phyloP scores from a whole-genome alignment of 2,113 vertebrate genomes.

The Procapra przewalskii region DNA sequence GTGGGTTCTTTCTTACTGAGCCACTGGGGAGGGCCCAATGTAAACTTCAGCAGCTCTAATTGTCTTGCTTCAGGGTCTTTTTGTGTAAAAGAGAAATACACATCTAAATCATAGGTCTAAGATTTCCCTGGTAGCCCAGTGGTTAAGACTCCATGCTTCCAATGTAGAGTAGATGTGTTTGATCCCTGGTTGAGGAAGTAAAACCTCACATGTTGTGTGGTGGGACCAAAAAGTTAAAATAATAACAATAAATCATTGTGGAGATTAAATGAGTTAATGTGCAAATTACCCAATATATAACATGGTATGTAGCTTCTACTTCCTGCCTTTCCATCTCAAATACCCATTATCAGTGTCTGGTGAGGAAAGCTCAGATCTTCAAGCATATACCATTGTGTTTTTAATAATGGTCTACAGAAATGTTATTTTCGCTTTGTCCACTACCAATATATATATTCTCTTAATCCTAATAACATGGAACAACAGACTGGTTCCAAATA shows the following conservation, averaged over 20 bases:
- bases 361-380: not conserved
- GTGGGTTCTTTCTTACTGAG: not conserved
- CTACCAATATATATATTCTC: not conserved
- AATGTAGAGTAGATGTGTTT: not conserved
- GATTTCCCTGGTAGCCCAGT: not conserved
- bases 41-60: not conserved
- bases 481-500: too few species aligned
- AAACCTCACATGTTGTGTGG: not conserved
- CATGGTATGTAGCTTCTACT: not conserved
- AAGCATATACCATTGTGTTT: not conserved
- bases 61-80: not conserved
- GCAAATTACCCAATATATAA: not conserved
- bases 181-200: not conserved
- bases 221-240: not conserved
- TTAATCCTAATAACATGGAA: not conserved
- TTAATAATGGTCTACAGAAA: not conserved
- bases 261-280: not conserved
- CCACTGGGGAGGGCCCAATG: not conserved
- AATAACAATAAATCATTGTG: not conserved
- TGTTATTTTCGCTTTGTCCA: not conserved
- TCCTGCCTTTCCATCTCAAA: not conserved
- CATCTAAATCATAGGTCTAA: not conserved
- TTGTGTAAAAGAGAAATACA: not conserved
- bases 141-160: not conserved
- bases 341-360: not conserved